phyloP scores from a whole-genome alignment of 2,888 invertebrate species.

The Lottia scabra region DNA sequence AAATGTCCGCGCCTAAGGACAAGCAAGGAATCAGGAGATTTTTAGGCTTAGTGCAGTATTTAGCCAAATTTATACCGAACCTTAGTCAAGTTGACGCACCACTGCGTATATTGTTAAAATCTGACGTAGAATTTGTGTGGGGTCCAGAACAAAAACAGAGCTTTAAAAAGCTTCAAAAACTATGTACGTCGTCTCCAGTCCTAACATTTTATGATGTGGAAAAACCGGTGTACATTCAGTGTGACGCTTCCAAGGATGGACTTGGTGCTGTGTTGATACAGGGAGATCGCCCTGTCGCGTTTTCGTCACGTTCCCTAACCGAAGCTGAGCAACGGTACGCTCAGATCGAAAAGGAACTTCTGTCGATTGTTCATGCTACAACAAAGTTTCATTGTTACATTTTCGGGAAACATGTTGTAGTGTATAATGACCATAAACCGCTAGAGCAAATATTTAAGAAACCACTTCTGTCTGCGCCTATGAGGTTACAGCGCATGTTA shows the following conservation, averaged over 20 bases:
- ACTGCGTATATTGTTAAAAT: conserved; percentile 30
- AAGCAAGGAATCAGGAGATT: conserved; percentile 35
- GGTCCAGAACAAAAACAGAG: conserved; percentile 31
- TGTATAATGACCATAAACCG: conserved; percentile 36
- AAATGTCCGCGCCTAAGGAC: conserved; percentile 38
- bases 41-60: conserved; percentile 37
- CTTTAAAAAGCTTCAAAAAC: conserved; percentile 26
- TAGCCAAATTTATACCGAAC: conserved; percentile 39
- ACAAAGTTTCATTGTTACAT: conserved; percentile 7
- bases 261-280: conserved; percentile 38
- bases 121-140: conserved; percentile 29
- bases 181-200: conserved; percentile 20
- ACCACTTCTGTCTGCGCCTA: conserved; percentile 26
- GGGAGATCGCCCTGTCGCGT: conserved; percentile 32
- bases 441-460: conserved; percentile 27
- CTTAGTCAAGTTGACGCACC: conserved; percentile 35
- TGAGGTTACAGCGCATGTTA: conserved; percentile 31
- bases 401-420: conserved; percentile 17
- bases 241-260: conserved; percentile 36
- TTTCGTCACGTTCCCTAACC: conserved; percentile 31
- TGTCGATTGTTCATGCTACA: conserved; percentile 33
- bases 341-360: conserved; percentile 26
- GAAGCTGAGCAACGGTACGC: too few species aligned
- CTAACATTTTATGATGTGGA: conserved; percentile 32
- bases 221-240: conserved; percentile 32